Evolutionary conservation across 2,888 invertebrate genomes (phyloP).

Genomic region (Mongoloraphidia duomilia): DNA sequence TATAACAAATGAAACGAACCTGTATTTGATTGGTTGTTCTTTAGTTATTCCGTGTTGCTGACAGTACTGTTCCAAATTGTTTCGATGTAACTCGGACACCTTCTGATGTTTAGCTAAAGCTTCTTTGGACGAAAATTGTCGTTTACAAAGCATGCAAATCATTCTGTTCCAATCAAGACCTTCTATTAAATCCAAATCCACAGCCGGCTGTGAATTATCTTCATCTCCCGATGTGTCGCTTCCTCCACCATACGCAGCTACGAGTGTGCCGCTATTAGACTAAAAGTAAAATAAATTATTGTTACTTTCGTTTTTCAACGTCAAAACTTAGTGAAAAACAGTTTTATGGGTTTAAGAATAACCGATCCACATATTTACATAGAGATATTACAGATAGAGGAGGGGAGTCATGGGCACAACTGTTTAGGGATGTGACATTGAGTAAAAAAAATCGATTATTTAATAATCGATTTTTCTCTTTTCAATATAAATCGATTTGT

Average conservation of each 20-base stretch:
- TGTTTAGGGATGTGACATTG: too few species aligned
- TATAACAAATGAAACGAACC: too few species aligned
- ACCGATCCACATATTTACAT: too few species aligned
- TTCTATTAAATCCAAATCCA: slow-evolving; percentile 39
- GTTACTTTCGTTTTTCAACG: background rate
- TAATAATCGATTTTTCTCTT: too few species aligned
- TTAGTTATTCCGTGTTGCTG: slow-evolving; percentile 8
- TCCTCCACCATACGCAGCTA: slow-evolving; percentile 67
- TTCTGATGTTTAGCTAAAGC: slow-evolving; percentile 82
- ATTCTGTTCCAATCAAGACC: slow-evolving; percentile 79
- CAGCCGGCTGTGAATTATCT: slow-evolving; percentile 40
- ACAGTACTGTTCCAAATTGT: slow-evolving; percentile 46
- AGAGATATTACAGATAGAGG: too few species aligned
- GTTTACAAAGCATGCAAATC: slow-evolving; percentile 87
- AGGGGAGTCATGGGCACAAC: too few species aligned
- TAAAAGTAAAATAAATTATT: background rate
- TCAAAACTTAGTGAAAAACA: background rate
- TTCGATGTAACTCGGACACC: slow-evolving; percentile 87
- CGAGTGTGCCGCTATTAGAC: slow-evolving; percentile 33
- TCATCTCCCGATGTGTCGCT: slow-evolving; percentile 40
- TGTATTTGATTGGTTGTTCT: background rate
- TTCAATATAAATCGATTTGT: too few species aligned
- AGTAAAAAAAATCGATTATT: too few species aligned
- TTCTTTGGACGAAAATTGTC: slow-evolving; percentile 84
- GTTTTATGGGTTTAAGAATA: too few species aligned